Conservation (phyloP, 1,140 invertebrate genomes). For the Apolygus lucorum region DNA sequence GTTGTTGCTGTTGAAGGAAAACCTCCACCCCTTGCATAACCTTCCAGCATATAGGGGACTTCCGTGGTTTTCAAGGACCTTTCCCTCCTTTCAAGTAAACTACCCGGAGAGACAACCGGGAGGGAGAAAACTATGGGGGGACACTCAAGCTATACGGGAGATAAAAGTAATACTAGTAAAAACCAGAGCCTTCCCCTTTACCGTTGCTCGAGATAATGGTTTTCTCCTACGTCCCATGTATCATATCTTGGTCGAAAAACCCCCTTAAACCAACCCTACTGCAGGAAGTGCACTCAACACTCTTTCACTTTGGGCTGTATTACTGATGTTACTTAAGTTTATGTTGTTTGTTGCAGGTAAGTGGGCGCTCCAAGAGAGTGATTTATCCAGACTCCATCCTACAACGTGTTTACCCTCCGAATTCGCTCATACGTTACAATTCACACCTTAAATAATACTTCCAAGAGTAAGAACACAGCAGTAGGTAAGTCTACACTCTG, state of each 20-base stretch:
- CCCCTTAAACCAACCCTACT: too few relatives aligned
- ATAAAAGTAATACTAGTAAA: too few relatives aligned
- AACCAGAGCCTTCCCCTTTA: too few relatives aligned
- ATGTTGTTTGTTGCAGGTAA: constrained; percentile 9
- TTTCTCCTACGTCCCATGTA: not conserved
- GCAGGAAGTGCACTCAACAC: not conserved
- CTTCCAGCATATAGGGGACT: not conserved
- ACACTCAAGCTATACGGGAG: too few relatives aligned
- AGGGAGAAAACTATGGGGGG: not conserved
- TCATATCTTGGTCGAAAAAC: not conserved
- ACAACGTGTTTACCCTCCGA: too few relatives aligned
- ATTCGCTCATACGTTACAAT: too few relatives aligned
- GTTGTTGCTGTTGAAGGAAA: not conserved
- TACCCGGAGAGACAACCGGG: not conserved
- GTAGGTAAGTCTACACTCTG: too few relatives aligned
- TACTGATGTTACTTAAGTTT: constrained; percentile 8
- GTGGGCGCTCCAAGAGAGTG: too few relatives aligned
- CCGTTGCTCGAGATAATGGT: not conserved
- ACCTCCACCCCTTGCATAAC: not conserved
- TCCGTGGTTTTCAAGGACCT: not conserved
- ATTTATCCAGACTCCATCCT: too few relatives aligned
- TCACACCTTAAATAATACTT: too few relatives aligned
- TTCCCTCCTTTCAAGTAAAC: not conserved
- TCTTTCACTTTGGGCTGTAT: not conserved
- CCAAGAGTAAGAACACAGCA: too few relatives aligned